Evolutionary conservation across 1,140 invertebrate species (phyloP), one percentile per base, ranked within the genome.

Genomic region (Agrypnia vestita): DNA sequence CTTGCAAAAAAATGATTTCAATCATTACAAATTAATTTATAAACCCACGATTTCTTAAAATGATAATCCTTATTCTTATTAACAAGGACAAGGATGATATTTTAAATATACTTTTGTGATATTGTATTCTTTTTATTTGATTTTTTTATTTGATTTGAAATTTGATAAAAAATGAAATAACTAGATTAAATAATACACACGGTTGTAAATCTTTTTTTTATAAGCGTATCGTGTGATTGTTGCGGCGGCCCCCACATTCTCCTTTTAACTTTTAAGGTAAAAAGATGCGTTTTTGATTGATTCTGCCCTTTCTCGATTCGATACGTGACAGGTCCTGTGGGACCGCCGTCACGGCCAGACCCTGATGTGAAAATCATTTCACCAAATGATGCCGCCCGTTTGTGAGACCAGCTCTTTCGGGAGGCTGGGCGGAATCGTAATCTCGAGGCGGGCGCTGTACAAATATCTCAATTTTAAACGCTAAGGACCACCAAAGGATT

Each of bases 291-390:
- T 47, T 47, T 47, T 69, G 64, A 69, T 69, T 47, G 64, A 69
- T 69, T 69, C 64, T 46, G n/a, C 44, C 64, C 44, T 69, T 69
- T 69, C 64, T 35, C 25, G 21, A 69, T 69, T 69, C 64, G 64
- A 46, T 46, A 46, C 64, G 46, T 12, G 64, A 46, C 44, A 62
- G 61, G 25, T 25, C 25, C 35, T 35, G n/a, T 3, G 19, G 21
- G 19, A 19, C 21, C 25, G 25, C 10, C 19, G 19, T 25, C 7
- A 47, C 19, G 44, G 10, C 15, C 13, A 13, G 44, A n/a, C 15
- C 49, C 44, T 69, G 46, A 69, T 69, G 64, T 69, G 64, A 69
- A 69, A 69, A 69, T 69, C 64, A 69, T 69, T 69, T 69, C 44
- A 47, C 11, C 11, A 51, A 51, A 51, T 49, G 64, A 69, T 43